Conservation (phyloP, 2,888 invertebrate species). For the Nemotelus nigrinus region DNA sequence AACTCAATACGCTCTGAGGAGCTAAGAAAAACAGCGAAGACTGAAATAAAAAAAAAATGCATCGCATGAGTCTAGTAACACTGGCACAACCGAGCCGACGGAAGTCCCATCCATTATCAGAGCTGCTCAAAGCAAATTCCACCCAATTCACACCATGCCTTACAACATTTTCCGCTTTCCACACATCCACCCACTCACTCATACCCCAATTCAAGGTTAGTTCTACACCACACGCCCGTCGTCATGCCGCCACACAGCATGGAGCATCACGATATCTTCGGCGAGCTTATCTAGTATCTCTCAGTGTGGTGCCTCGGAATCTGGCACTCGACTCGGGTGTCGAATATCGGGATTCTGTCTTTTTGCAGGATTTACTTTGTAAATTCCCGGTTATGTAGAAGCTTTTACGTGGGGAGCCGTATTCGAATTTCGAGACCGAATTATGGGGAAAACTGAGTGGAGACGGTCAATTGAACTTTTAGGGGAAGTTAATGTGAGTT, state of each 20-base stretch:
- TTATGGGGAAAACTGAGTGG: background rate
- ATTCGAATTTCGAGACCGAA: too few species aligned
- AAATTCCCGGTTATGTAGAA: too few species aligned
- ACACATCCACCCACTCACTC: background rate
- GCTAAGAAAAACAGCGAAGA: constrained; percentile 18
- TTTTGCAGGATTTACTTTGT: too few species aligned
- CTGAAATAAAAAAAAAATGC: background rate
- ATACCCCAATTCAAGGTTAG: background rate
- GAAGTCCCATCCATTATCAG: background rate
- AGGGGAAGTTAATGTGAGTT: too few species aligned
- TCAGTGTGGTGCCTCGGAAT: too few species aligned
- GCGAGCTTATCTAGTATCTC: background rate
- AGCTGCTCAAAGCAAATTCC: background rate
- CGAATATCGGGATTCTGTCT: too few species aligned
- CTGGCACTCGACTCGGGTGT: too few species aligned
- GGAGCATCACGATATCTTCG: background rate
- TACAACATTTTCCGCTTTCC: background rate
- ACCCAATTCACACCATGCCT: background rate
- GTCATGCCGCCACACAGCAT: background rate
- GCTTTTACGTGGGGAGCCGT: too few species aligned
- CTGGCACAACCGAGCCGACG: background rate
- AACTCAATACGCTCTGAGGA: constrained; percentile 19
- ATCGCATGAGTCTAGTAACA: too few species aligned
- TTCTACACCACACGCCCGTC: background rate
- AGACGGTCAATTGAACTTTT: background rate